These are phyloP conservation scores for Cephus nigrinus DNA, from an alignment of 2,888 invertebrate genomes.

Conservation along the genomic window DNA sequence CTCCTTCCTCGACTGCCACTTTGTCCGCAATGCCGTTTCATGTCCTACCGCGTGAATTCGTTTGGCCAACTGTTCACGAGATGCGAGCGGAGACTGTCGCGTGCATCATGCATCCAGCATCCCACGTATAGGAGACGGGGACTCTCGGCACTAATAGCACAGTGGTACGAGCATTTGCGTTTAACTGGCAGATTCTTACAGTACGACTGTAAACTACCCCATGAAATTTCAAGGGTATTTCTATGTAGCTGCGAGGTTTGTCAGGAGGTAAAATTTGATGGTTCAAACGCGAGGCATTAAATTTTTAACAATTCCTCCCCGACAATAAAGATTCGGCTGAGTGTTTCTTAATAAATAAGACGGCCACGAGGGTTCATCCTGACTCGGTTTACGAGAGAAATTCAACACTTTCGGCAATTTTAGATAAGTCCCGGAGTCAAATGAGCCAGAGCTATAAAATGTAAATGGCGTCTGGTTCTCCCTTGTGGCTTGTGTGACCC, in stretches of 20 bases:
- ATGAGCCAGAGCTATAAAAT: background rate
- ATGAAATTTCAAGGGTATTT: background rate
- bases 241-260: background rate
- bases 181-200: background rate
- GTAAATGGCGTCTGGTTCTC: background rate
- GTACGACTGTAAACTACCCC: background rate
- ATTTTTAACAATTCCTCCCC: background rate
- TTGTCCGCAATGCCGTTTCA: no score
- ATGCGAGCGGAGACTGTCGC: no score
- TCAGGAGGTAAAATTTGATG: background rate
- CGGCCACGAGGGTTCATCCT: background rate
- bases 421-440: background rate
- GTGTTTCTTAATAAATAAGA: slow-evolving; percentile 7
- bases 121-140: background rate
- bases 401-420: slow-evolving; percentile 3
- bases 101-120: background rate
- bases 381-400: background rate
- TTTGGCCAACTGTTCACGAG: no score
- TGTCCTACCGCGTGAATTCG: no score
- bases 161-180: background rate
- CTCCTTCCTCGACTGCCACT: slow-evolving; percentile 5
- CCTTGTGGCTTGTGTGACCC: background rate
- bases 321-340: background rate
- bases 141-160: background rate
- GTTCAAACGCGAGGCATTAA: background rate